Percentiles rank a stretch among this genome's conserved stretches.
Conservation (phyloP, 2,888 invertebrate genomes). For the Cancer borealis region DNA sequence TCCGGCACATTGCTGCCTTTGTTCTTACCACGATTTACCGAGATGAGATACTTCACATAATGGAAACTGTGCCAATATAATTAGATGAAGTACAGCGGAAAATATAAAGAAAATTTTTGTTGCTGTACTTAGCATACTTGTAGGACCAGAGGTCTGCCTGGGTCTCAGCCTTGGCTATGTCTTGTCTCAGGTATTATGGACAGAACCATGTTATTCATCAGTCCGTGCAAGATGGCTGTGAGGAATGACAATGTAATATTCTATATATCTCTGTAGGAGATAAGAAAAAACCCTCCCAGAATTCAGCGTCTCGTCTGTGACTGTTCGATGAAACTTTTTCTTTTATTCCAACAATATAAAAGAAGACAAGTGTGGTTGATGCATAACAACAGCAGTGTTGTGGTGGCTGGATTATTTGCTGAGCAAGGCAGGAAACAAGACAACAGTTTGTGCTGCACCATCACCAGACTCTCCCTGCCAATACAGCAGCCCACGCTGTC, state of each 20-base stretch:
- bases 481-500: not conserved
- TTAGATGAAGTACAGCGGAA: not conserved
- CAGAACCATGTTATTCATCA: not conserved
- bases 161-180: not conserved
- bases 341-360: not conserved
- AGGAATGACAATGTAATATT: not conserved
- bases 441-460: not conserved
- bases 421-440: not conserved
- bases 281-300: not conserved
- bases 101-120: not conserved
- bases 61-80: not conserved
- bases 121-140: not conserved
- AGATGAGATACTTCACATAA: not conserved
- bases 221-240: not conserved
- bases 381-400: not conserved
- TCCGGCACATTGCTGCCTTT: not conserved
- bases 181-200: constrained; percentile 2
- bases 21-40: not conserved
- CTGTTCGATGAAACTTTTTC: not conserved
- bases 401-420: not conserved
- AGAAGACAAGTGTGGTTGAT: not conserved
- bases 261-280: not conserved
- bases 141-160: not conserved
- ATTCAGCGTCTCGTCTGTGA: not conserved
- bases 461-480: not conserved